These are phyloP conservation scores for Cylloceria caligata DNA, from an alignment of 2,888 invertebrate genomes.

Conservation along the genomic window DNA sequence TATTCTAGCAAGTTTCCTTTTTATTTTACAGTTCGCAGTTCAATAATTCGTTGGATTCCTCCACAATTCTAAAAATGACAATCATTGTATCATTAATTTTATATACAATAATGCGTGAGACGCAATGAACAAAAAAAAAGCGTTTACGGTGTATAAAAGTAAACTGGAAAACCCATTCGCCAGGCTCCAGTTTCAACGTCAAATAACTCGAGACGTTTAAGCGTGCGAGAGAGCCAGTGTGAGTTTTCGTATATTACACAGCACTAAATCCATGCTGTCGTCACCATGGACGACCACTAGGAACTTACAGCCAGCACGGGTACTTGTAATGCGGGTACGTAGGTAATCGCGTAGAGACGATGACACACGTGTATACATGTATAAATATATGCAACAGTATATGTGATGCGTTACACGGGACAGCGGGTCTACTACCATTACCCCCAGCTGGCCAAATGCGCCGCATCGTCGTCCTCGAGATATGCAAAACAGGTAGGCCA, in stretches of 20 bases:
- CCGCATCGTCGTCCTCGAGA: slow-evolving; percentile 50
- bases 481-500: slow-evolving; percentile 66
- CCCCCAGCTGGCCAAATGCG: slow-evolving; percentile 33
- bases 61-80: not conserved
- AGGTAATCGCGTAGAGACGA: slow-evolving; percentile 25
- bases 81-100: not conserved
- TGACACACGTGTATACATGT: slow-evolving; percentile 3
- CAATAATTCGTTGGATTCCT: not conserved
- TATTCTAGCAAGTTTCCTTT: not conserved
- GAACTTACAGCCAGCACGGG: slow-evolving; percentile 28
- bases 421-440: slow-evolving; percentile 37
- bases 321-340: slow-evolving; percentile 59
- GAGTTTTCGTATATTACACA: slow-evolving; percentile 56
- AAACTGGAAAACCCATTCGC: slow-evolving; percentile 22
- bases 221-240: slow-evolving; percentile 21
- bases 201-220: slow-evolving; percentile 20
- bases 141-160: no score
- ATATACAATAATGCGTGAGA: slow-evolving; percentile 9
- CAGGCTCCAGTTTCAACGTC: slow-evolving; percentile 22
- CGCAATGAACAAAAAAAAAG: not conserved
- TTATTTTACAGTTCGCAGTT: not conserved
- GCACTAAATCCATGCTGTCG: slow-evolving; percentile 56
- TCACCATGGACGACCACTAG: slow-evolving; percentile 40
- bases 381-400: slow-evolving; percentile 5
- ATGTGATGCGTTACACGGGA: slow-evolving; percentile 12